Evolutionary conservation across 1,140 invertebrate species (phyloP), one percentile per base, ranked within the genome.

Genomic region (Drosophila kohkoa): DNA sequence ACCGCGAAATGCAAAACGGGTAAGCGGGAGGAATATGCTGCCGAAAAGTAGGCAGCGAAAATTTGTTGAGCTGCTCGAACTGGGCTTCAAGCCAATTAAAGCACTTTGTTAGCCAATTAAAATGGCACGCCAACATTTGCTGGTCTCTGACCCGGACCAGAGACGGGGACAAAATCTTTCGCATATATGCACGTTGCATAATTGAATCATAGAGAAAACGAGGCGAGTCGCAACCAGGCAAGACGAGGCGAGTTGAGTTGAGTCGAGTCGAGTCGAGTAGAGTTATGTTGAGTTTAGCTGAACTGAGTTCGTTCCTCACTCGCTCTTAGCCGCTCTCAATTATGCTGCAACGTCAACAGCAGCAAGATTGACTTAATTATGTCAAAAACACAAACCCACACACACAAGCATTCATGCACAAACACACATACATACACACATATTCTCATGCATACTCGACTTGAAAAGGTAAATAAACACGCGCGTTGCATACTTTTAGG

Each of bases 301-400:
- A 32, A 35, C 38, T 70, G 30, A 25, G 48, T 48, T 65, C 73
- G 43, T 38, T 75, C 5, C n/a, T 43, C 62, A 51, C 46, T 28
- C 16, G 77, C 74, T 72, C 73, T 70, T 73, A 77, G 72, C 65
- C 70, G 67, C 65, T 82, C 83, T 89, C 83, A 88, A 88, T 88
- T 88, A 88, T 88, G 85, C 85, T 78, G 80, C 63, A 86, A 71
- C 75, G 82, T 75, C 82, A 87, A 82, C 82, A 86, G 65, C 76
- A 66, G 72, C 51, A 72, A 78, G 83, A 88, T 88, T 88, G 85
- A 89, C 83, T 88, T 88, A 88, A 88, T 88, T 88, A 88, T 88
- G 83, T 83, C 80, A 79, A 75, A 81, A 68, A 76, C 69, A 57
- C 65, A 71, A 58, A 65, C 52, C 45, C 51, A 66, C 48, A 63